Conservation (phyloP, 1,140 invertebrate genomes). For the Glossosoma conforme region DNA sequence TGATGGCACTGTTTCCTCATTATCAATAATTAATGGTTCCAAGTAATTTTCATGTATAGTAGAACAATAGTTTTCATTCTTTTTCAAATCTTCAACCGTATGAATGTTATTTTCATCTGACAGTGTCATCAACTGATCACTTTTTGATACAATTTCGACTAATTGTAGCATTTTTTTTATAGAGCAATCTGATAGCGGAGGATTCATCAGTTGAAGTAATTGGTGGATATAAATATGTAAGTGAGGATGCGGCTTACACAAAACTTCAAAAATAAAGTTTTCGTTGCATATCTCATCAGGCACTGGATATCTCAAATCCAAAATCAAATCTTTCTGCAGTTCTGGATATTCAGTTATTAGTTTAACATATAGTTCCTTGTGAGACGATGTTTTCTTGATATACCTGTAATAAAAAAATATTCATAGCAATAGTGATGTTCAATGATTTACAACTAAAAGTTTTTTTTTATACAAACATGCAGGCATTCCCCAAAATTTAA, state of each 20-base stretch:
- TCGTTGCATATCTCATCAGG: constrained; percentile 38
- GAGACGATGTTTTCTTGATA: no score
- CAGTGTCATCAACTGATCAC: no score
- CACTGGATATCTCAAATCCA: constrained; percentile 38
- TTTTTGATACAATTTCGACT: constrained; percentile 37
- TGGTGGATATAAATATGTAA: constrained; percentile 38
- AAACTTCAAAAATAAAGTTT: constrained; percentile 39
- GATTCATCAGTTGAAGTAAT: constrained; percentile 38
- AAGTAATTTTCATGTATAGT: constrained; percentile 32
- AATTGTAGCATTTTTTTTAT: constrained; percentile 38
- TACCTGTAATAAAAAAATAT: no score
- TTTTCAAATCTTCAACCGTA: no score
- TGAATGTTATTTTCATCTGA: no score
- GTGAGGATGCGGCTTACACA: constrained; percentile 38
- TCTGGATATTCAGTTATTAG: no score
- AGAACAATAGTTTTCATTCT: no score
- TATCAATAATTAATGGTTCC: constrained; percentile 3
- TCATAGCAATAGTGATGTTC: no score
- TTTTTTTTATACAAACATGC: no score
- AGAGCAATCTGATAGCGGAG: constrained; percentile 33
- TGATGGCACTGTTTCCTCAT: constrained; percentile 9
- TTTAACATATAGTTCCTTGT: no score
- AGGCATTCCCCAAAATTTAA: no score
- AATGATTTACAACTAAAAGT: no score
- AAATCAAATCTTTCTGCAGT: constrained; percentile 35